phyloP scores from a whole-genome alignment of 2,888 invertebrate genomes.

The Dryocosmus kuriphilus region DNA sequence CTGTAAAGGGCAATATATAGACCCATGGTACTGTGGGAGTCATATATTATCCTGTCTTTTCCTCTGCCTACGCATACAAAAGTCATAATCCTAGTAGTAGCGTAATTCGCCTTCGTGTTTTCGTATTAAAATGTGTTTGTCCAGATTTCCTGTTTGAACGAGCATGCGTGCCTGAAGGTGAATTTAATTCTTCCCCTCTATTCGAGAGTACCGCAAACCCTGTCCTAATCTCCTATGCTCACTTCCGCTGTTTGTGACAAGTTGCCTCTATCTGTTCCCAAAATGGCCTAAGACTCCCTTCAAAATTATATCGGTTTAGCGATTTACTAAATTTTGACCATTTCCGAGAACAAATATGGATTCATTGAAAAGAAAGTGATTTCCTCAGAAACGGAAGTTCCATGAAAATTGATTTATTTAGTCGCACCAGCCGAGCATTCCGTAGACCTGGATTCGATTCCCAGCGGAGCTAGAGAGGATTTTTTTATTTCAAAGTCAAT shows the following conservation, averaged over 20 bases:
- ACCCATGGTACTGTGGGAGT: too few species aligned
- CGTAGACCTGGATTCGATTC: too few species aligned
- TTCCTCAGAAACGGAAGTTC: neutral
- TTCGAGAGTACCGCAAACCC: neutral
- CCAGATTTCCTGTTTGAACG: neutral
- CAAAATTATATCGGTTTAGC: neutral
- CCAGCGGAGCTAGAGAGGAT: too few species aligned
- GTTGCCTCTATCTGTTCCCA: neutral
- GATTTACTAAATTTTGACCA: neutral
- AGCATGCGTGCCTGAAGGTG: neutral
- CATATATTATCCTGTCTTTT: neutral
- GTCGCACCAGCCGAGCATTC: neutral
- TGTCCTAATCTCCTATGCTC: neutral
- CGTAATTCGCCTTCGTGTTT: neutral
- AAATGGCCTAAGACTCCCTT: neutral
- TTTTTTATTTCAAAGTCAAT: too few species aligned
- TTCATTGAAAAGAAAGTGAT: neutral
- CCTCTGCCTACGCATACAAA: neutral
- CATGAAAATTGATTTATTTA: neutral
- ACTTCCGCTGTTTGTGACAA: neutral
- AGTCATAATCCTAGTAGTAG: neutral
- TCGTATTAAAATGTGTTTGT: neutral
- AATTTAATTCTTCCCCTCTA: neutral
- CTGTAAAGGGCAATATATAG: too few species aligned
- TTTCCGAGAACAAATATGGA: neutral